Evolutionary conservation across 2,888 invertebrate genomes (phyloP).

Genomic region (Autographa pulchrina): DNA sequence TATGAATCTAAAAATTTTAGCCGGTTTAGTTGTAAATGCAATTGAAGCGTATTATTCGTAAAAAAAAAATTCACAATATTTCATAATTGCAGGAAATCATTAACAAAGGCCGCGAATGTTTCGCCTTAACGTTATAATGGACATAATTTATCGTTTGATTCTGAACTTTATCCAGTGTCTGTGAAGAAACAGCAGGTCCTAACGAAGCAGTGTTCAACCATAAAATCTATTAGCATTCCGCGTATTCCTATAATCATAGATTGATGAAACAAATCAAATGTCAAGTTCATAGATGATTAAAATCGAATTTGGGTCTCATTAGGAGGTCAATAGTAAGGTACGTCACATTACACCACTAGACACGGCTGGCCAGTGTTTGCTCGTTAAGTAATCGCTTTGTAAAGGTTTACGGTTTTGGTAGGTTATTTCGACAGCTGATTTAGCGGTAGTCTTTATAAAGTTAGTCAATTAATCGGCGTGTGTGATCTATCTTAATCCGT

Average conservation of each 20-base stretch:
- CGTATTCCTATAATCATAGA: slow-evolving; percentile 23
- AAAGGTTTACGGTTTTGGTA: slow-evolving; percentile 1
- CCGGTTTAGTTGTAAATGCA: not conserved
- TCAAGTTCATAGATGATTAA: slow-evolving; percentile 53
- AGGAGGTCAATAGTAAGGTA: slow-evolving; percentile 16
- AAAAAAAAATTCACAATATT: not conserved
- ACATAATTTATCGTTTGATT: not conserved
- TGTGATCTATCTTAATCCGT: not conserved
- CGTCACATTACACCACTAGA: slow-evolving; percentile 32
- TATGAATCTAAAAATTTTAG: not conserved
- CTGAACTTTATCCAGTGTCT: not conserved
- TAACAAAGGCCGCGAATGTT: not conserved
- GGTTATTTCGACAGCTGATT: slow-evolving; percentile 1
- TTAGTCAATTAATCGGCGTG: not conserved
- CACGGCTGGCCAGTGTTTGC: slow-evolving; percentile 19
- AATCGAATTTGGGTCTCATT: slow-evolving; percentile 40
- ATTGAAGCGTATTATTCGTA: not conserved
- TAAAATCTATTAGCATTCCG: slow-evolving; percentile 21
- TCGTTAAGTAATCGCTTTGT: slow-evolving; percentile 27
- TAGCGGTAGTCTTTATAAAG: not conserved
- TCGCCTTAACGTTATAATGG: not conserved
- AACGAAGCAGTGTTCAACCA: slow-evolving; percentile 22
- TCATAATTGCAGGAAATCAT: not conserved
- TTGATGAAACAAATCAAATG: slow-evolving; percentile 48
- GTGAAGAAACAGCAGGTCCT: not conserved